Base-by-base conservation (phyloP, 2,113 vertebrate genomes). In the Megaceryle torquata region DNA sequence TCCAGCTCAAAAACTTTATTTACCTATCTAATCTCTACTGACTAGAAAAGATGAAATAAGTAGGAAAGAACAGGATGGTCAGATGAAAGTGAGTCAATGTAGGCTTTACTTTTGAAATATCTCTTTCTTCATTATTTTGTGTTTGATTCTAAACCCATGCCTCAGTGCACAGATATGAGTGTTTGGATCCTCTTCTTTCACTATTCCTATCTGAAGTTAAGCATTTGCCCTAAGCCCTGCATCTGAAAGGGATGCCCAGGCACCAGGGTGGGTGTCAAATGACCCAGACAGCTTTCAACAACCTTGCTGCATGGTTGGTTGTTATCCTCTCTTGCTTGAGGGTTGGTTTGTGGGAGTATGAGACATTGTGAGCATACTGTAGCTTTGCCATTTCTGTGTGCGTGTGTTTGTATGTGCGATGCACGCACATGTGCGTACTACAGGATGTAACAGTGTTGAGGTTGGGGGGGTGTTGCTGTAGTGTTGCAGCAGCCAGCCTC, bases 21-120 rank as follows among this genome's bases (percentile, higher is more conserved):
- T 95, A 67, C 8, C 3, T 94, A 72, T 88, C 75, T 97, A 50
- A 94, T 96, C 57, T 95, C 39, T 89, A 79, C 82, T 91, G 88
- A 95, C 71, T 5, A 50, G 87, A 96, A 95, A 96, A 93, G 91
- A 91, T 93, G 88, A 95, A 86, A 91, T 87, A 88, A 96, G 68
- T 88, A 81, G 75, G 60, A 83, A 94, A 91, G 75, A 91, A 26
- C 14, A 63, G 63, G 75, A 84, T 79, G 86, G 59, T 89, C 79
- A 96, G 89, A 82, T 39, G 43, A 67, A 95, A 93, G 46, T 35
- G 43, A 96, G 51, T 68, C 80, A 95, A 11, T 60, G 35, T 10
- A 67, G 86, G 44, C 35, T 88, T 91, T 93, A 87, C 22, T 90
- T 96, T 75, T 85, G 78, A 95, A 92, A 59, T 82, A 89, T 46